Base-by-base conservation (phyloP, 2,797 vertebrate species). In the Xiphophorus birchmanni region DNA sequence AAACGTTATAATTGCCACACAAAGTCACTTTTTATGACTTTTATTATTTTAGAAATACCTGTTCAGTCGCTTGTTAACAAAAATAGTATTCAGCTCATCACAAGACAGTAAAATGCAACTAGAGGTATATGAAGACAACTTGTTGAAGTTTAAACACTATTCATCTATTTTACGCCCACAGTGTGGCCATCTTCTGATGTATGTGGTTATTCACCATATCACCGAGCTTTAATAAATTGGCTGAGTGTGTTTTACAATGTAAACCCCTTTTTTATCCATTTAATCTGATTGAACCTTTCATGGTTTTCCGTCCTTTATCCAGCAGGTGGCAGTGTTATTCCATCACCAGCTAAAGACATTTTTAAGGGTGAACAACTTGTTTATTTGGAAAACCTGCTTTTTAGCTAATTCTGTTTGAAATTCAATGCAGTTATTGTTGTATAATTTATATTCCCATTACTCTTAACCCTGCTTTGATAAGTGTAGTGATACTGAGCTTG, bases 311-410 rank as follows among this genome's bases (percentile, higher is more conserved):
- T 52, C 26, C 76, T 87, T 75, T 18, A 23, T 73, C 91, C 94
- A 95, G 73, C 67, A 83, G 95, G 79, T 90, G 93, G 92, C 91
- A 89, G 89, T 74, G 74, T 82, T 45, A 78, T 32, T 48, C 37
- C 71, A 85, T 8, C 56, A 60, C 76, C 29, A 72, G 12, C 58
- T 42, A 32, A 77, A 23, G 11, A n/a, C 18, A 29, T 17, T 26
- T 54, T 45, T 73, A 26, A 58, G 3, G 0, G 3, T 35, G 3
- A 60, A 37, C 11, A 45, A 7, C 44, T 72, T 9, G 0, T 44
- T 42, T 26, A 17, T 54, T 58, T 71, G 5, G 50, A 44, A 81
- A 77, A 82, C n/a, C 58, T 0, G 0, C 0, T 74, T 73, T 40
- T 76, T 17, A 29, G 0, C 26, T 40, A 5, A 50, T 67, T 42